phyloP scores from a whole-genome alignment of 2,113 vertebrate species.

The Chaetodon auriga region DNA sequence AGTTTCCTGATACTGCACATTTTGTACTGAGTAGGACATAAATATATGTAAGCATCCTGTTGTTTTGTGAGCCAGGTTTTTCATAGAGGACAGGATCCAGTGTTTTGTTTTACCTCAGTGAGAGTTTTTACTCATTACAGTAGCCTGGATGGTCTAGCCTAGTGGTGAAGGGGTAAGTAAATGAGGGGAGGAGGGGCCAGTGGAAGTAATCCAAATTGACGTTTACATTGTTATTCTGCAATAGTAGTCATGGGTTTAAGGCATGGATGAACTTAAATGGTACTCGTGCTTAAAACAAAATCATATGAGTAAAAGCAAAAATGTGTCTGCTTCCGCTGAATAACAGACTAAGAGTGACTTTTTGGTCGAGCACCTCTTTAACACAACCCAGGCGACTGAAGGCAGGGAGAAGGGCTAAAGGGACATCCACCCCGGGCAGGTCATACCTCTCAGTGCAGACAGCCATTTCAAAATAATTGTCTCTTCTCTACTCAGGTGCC shows the following conservation, averaged over 20 bases:
- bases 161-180: conserved; percentile 17
- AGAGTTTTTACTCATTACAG: conserved; percentile 41
- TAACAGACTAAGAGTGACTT: not conserved
- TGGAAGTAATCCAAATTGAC: not conserved
- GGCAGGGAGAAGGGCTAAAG: conserved; percentile 52
- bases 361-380: conserved; percentile 1
- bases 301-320: not conserved
- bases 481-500: conserved; percentile 77
- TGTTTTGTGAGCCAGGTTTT: conserved; percentile 48
- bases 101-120: conserved; percentile 63
- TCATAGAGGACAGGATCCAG: conserved; percentile 23
- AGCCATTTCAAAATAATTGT: conserved; percentile 55
- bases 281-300: not conserved
- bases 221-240: conserved; percentile 39
- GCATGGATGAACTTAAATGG: no score
- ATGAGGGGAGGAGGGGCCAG: not conserved
- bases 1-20: conserved; percentile 62
- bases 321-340: not conserved
- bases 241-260: not conserved
- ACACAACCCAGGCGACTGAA: conserved; percentile 21
- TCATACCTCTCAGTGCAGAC: conserved; percentile 66
- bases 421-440: conserved; percentile 37
- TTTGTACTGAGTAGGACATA: conserved; percentile 47
- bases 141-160: conserved; percentile 31
- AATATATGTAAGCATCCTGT: conserved; percentile 32